phyloP scores from a whole-genome alignment of 1,140 invertebrate species.

The Pseudachorutes palmiensis region DNA sequence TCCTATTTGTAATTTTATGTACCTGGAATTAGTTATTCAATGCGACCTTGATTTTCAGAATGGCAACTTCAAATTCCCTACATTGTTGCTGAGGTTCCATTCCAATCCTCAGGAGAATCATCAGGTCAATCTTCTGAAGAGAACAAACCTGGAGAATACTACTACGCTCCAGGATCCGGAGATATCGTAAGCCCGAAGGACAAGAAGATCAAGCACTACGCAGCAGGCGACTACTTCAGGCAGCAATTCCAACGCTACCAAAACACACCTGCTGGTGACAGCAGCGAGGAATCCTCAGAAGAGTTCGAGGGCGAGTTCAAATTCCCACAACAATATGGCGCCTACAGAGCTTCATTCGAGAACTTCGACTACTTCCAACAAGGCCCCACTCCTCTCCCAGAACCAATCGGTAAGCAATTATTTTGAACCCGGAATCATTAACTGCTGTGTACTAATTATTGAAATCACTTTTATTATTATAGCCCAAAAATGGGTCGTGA shows the following conservation, averaged over 20 bases:
- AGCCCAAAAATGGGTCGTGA: conserved; percentile 16
- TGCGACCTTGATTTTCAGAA: conserved; percentile 2
- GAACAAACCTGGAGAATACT: conserved; percentile 11
- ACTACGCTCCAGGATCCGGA: background rate
- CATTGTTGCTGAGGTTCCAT: too few relatives aligned
- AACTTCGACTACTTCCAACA: background rate
- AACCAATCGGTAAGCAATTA: too few relatives aligned
- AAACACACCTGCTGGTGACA: background rate
- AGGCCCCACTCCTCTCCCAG: background rate
- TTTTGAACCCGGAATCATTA: too few relatives aligned
- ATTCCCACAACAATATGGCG: background rate
- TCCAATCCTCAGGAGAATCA: too few relatives aligned
- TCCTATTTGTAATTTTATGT: background rate
- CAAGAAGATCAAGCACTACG: background rate
- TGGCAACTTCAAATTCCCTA: background rate
- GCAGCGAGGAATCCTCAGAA: conserved; percentile 6
- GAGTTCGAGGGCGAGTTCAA: background rate
- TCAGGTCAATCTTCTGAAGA: conserved; percentile 13
- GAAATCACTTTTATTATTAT: conserved; percentile 13
- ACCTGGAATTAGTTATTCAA: background rate
- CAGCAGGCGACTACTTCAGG: background rate
- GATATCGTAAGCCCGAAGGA: background rate
- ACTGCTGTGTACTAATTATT: too few relatives aligned
- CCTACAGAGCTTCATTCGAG: background rate
- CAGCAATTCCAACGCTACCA: background rate